These are phyloP conservation scores for Seison nebaliae DNA, from an alignment of 1,140 invertebrate species.

Conservation along the genomic window DNA sequence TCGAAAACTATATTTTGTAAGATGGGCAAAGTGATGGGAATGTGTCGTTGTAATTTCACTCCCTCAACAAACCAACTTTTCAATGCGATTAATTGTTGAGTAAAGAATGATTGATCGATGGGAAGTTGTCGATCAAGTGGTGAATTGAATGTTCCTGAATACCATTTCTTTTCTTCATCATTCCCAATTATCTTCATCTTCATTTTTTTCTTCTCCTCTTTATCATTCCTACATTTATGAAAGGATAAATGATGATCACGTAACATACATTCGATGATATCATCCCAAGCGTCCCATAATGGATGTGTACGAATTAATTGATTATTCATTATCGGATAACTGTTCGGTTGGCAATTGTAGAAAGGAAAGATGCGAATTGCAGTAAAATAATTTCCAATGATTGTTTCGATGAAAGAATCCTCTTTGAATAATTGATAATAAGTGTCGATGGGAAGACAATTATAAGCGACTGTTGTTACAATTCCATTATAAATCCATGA, in stretches of 20 bases:
- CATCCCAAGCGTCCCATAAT: slow-evolving; percentile 68
- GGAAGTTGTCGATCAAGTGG: background rate
- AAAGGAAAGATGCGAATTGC: slow-evolving; percentile 80
- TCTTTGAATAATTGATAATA: slow-evolving; percentile 78
- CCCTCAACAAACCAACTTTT: slow-evolving; percentile 3
- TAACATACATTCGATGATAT: slow-evolving; percentile 67
- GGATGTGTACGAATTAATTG: slow-evolving; percentile 51
- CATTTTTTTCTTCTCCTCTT: too few relatives aligned
- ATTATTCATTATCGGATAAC: slow-evolving; percentile 52
- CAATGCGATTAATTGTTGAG: slow-evolving; percentile 10
- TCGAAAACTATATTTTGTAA: slow-evolving; percentile 62
- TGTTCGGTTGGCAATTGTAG: slow-evolving; percentile 79
- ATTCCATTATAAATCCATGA: slow-evolving; percentile 99
- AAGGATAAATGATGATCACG: slow-evolving; percentile 48
- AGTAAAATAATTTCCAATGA: slow-evolving; percentile 84
- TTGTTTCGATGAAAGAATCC: slow-evolving; percentile 79
- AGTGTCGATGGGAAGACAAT: slow-evolving; percentile 57
- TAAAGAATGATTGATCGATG: slow-evolving; percentile 7
- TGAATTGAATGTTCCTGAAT: too few relatives aligned
- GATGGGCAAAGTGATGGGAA: slow-evolving; percentile 79
- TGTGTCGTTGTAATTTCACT: slow-evolving; percentile 1
- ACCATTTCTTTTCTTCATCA: too few relatives aligned
- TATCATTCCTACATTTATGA: too few relatives aligned
- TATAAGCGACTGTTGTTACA: slow-evolving; percentile 99
- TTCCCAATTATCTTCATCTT: too few relatives aligned